Evolutionary conservation across 2,888 invertebrate species (phyloP), one percentile per base, ranked within the genome.

Genomic region (Anodontia alba): DNA sequence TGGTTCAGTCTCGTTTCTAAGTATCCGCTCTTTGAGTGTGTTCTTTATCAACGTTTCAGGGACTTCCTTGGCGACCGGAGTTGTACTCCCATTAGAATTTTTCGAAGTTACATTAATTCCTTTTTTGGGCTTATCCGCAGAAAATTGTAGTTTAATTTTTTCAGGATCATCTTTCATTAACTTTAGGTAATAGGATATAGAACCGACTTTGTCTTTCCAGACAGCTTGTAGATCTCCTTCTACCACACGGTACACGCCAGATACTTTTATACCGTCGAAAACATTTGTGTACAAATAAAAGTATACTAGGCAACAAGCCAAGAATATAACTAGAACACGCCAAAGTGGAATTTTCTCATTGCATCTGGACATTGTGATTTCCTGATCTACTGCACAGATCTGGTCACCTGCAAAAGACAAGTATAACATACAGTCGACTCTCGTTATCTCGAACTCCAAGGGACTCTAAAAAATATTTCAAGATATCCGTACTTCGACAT

Each of bases 181-280:
- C 75, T 86, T 83, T 10, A 86, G 80, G 36, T 81, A 83, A 46
- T 83, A 83, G 0, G 86, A 83, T 26, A 86, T 73, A 0, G 86
- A 86, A 10, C 83, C 86, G 49, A 83, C 57, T 36, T 82, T 80
- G 73, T 86, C 79, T 46, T 77, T 78, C 81, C 79, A 83, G 1
- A 86, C 83, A n/a, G 85, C 78, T 74, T 83, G 77, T 1, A 86
- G 73, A 36, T 86, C 86, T 33, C 83, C 83, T 38, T 86, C 83
- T 10, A 83, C 78, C 0, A 86, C 86, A 8, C 77, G 76, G 78
- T 77, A 81, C 8, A 86, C 81, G 8, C 78, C 42, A 5, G 78
- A 74, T 17, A 81, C 75, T 62, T 66, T 71, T 72, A 86, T 80
- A 1, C 81, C 81, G 36, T 83, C 86, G 66, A 83, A 86, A 15